Evolutionary conservation across 2,797 vertebrate genomes (phyloP), one percentile per base, ranked within the genome.

Genomic region (Acanthurus leucopareius): DNA sequence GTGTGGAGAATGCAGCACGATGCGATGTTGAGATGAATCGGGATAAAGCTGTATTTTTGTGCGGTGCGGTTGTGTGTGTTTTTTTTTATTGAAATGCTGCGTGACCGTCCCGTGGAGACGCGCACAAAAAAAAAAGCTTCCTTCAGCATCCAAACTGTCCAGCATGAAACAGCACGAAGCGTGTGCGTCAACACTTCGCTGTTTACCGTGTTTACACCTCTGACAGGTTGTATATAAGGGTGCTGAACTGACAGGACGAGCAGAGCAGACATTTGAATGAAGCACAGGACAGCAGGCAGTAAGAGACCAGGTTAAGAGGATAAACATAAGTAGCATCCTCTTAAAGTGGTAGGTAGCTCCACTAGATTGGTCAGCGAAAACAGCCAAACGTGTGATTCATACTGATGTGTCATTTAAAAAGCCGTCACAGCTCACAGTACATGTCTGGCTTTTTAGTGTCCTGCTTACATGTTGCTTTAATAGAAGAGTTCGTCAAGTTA

Each of bases 291-390:
- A 81, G 70, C 79, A 61, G 70, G 72, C 75, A 51, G 65, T 1
- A 2, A 49, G 42, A 54, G 44, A 52, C 68, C 44, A 15, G 48
- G 60, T 77, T 89, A 86, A 90, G 85, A 85, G 81, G 92, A 91
- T 92, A 48, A 89, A 77, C 73, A 72, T 73, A 83, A 88, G 83
- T 48, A 80, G 73, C 64, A 71, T 70, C 70, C 52, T 62, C 73
- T 45, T 40, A 44, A 45, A 35, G 68, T 62, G 71, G 67, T 9
- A 47, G 35, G 58, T 44, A 20, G 68, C 45, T 66, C 9, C 45
- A 69, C 19, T 7, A 25, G 20, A 32, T 28, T 56, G 64, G 54
- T 80, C 72, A 74, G 70, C 62, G 6, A 74, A 79, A 69, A 79
- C 32, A 54, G 45, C 19, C 19, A n/a, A 53, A 72, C 44, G 5